Evolutionary conservation across 2,113 vertebrate species (phyloP).

Genomic region (Pluvialis apricaria): DNA sequence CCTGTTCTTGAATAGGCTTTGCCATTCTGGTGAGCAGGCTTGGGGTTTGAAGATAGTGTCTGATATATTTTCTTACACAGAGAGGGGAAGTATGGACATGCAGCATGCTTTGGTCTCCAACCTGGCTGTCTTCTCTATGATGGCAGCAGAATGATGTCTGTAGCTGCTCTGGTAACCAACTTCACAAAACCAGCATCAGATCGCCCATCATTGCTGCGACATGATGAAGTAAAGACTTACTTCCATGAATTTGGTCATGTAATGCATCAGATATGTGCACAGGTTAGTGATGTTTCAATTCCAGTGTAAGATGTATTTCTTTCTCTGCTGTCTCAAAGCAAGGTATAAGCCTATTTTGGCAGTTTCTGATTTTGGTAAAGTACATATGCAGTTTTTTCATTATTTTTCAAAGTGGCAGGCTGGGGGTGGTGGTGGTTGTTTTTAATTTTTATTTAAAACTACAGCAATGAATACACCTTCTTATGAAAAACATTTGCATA

Average conservation of each 20-base stretch:
- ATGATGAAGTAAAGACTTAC: conserved; percentile 78
- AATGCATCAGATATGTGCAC: conserved; percentile 83
- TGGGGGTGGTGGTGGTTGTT: fast-evolving
- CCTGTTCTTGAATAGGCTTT: not conserved
- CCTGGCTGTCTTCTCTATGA: conserved; percentile 85
- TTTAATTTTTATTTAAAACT: not conserved
- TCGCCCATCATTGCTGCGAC: conserved; percentile 71
- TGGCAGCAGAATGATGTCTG: conserved; percentile 83
- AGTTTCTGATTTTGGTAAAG: not conserved
- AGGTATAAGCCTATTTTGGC: not conserved
- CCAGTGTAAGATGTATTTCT: not conserved
- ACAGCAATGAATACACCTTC: not conserved
- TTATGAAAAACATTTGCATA: not conserved
- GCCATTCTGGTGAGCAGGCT: not conserved
- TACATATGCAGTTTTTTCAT: not conserved
- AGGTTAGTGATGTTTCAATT: conserved; percentile 66
- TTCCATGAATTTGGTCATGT: conserved; percentile 84
- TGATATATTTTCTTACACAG: conserved; percentile 66
- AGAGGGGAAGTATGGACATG: conserved; percentile 92
- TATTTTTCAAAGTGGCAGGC: not conserved
- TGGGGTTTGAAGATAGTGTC: not conserved
- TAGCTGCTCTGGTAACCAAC: conserved; percentile 83
- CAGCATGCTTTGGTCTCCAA: conserved; percentile 90
- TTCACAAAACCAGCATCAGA: conserved; percentile 59
- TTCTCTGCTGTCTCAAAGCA: not conserved